Base-by-base conservation (phyloP, 2,888 invertebrate genomes). In the Limnephilus lunatus region DNA sequence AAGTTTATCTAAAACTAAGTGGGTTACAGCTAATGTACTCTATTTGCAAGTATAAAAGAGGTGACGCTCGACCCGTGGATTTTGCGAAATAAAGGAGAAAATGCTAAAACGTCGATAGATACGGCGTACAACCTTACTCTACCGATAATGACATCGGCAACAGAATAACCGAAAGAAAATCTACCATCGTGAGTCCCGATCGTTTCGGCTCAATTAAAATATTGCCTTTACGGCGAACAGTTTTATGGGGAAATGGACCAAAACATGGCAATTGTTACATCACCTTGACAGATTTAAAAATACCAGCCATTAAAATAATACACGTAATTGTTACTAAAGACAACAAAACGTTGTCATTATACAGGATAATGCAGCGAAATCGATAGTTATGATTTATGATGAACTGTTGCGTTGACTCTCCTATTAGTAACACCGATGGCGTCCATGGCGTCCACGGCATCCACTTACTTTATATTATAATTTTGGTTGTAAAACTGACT, bases 361-460 rank as follows among this genome's bases (percentile, higher is more conserved):
- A 53, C 53, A 19, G 4, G 25, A 25, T 68, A 68, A 68, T 68
- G 0, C 25, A 19, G 19, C 7, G 25, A 68, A 25, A 68, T 25
- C 25, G 19, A 68, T 25, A 68, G 19, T 68, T 7, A 68, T 25
- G 68, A 68, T 68, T 39, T 39, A 39, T 39, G 39, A 39, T 5
- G 9, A 39, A 44, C n/a, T n/a, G n/a, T n/a, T n/a, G n/a, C n/a
- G n/a, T n/a, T n/a, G n/a, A n/a, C n/a, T n/a, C n/a, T n/a, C n/a
- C n/a, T n/a, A n/a, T n/a, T n/a, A n/a, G n/a, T n/a, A n/a, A n/a
- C n/a, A n/a, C n/a, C n/a, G n/a, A n/a, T n/a, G n/a, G n/a, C n/a
- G n/a, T n/a, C n/a, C n/a, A n/a, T n/a, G n/a, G n/a, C n/a, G n/a
- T 1, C 12, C 0, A 2, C 12, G 12, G 9, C 12, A 9, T 12